These are phyloP conservation scores for Zoanthus sociatus DNA, from an alignment of 92 coral and sea anemone genomes.

Conservation along the genomic window DNA sequence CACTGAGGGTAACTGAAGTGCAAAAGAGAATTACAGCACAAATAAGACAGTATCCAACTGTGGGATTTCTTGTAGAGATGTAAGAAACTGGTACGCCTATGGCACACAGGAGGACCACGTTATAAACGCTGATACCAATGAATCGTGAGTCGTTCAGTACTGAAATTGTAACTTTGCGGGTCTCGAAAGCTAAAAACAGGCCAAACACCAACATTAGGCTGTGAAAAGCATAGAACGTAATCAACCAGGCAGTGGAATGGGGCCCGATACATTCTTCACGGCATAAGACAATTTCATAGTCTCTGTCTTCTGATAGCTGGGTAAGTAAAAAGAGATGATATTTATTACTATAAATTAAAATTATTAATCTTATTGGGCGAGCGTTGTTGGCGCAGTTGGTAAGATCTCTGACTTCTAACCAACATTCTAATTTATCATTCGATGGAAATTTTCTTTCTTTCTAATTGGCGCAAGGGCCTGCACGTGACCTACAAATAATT, in stretches of 20 bases:
- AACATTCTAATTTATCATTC: too few relatives aligned
- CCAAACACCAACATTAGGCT: conserved; percentile 86
- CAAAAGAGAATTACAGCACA: conserved; percentile 86
- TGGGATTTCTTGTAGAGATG: conserved; percentile 72
- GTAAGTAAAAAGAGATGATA: not conserved
- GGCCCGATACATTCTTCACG: conserved; percentile 87
- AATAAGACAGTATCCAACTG: conserved; percentile 75
- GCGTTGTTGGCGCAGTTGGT: too few relatives aligned
- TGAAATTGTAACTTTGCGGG: conserved; percentile 84
- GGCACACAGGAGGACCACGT: conserved; percentile 86
- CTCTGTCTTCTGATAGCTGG: conserved; percentile 81
- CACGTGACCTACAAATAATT: too few relatives aligned
- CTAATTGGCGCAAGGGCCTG: too few relatives aligned
- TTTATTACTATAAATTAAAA: too few relatives aligned
- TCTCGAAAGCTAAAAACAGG: conserved; percentile 84
- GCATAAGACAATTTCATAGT: conserved; percentile 69
- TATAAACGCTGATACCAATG: conserved; percentile 89
- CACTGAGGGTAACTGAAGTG: conserved; percentile 83
- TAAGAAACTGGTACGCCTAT: conserved; percentile 87
- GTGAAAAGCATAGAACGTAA: conserved; percentile 82
- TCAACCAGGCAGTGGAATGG: conserved; percentile 80
- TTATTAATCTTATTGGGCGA: too few relatives aligned
- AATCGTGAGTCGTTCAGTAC: conserved; percentile 88
- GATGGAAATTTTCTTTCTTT: too few relatives aligned
- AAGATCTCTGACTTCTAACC: too few relatives aligned